Evolutionary conservation across 2,113 vertebrate species (phyloP), one percentile per base, ranked within the genome.

Genomic region (Cepphus grylle): DNA sequence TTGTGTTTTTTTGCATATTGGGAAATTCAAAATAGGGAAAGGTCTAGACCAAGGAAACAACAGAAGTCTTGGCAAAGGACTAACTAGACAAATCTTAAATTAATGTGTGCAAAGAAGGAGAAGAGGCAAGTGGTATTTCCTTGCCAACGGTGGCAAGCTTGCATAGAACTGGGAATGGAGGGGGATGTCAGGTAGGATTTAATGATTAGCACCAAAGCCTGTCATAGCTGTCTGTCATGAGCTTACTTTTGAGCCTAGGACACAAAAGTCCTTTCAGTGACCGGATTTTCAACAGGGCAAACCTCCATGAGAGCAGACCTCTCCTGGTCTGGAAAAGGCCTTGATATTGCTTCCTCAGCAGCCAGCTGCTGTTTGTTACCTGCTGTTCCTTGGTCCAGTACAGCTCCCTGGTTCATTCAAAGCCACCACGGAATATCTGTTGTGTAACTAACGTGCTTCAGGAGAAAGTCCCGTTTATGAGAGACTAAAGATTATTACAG

Each of bases 201-300:
- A 22, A 62, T 27, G 13, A 59, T 86, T 65, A 47, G 3, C 25
- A 59, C 12, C 0, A 0, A 45, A 43, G 23, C 17, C 40, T n/a
- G 13, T 30, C 8, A 8, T 8, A 72, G 32, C 27, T 30, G 8
- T 42, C 36, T 83, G 17, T 63, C 0, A 0, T 43, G 40, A 78
- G 7, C 20, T 82, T 72, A n/a, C 12, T 56, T 56, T 67, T 49
- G 40, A 9, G 3, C 25, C 6, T 63, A 30, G 42, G 36, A 45
- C 23, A 74, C 36, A 27, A 27, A 67, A 61, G 30, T 36, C 30
- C 12, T 67, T 42, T 26, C 32, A 59, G 45, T 4, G 23, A 10
- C 15, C 18, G 73, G 15, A 17, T 56, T 73, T 76, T 74, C 53
- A 72, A 9, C 5, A 47, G 34, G 50, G 6, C 6, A 52, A 50